These are phyloP conservation scores for Ardeotis arabs DNA, from an alignment of 2,113 vertebrate species.

Conservation along the genomic window DNA sequence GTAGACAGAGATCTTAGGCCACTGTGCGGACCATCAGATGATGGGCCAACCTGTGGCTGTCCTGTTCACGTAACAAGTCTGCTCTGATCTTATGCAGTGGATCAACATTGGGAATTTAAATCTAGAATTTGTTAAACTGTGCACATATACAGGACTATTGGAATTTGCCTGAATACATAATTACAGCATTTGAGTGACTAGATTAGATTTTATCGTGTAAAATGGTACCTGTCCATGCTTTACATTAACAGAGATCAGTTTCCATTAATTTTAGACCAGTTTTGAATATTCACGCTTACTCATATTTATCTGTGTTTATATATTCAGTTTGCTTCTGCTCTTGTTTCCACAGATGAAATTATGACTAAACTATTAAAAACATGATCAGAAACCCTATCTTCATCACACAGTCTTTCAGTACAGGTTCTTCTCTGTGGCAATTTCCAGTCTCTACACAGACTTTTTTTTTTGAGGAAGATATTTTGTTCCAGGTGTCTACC, in stretches of 20 bases:
- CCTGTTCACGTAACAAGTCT: fast-evolving
- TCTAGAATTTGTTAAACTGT: neutral
- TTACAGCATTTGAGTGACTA: neutral
- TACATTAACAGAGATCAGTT: neutral
- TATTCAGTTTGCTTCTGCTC: neutral
- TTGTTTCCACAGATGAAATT: neutral
- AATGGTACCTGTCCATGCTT: neutral
- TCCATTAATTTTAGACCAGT: neutral
- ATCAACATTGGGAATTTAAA: neutral
- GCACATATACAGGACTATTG: neutral
- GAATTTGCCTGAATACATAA: neutral
- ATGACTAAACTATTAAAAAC: neutral
- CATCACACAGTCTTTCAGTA: neutral
- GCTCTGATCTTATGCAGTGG: neutral
- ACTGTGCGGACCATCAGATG: neutral
- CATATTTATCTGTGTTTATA: neutral
- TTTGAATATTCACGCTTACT: neutral
- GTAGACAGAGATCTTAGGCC: neutral
- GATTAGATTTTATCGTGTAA: too few relatives aligned
- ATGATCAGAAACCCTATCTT: neutral
- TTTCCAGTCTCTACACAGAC: neutral
- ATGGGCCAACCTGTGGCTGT: neutral
- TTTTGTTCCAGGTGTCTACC: neutral
- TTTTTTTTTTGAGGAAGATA: neutral
- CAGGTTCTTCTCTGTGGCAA: neutral